These are phyloP conservation scores for Stegostoma tigrinum DNA, from an alignment of 2,113 vertebrate species.

Conservation along the genomic window DNA sequence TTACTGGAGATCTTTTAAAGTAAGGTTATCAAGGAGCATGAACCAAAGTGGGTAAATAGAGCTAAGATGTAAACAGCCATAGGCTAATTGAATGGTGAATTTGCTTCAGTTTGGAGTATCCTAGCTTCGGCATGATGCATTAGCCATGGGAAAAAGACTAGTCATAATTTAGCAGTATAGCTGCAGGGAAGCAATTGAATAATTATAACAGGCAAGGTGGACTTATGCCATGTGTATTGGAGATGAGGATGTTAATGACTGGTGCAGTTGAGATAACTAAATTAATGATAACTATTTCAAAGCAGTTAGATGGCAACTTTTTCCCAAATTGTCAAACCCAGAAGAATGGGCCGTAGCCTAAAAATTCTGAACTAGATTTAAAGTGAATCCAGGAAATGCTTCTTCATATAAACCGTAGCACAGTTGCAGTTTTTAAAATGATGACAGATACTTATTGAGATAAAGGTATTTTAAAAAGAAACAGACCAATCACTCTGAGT, in stretches of 20 bases:
- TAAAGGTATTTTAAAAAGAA: background rate
- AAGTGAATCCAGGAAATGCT: background rate
- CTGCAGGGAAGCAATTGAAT: background rate
- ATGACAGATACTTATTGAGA: too few relatives aligned
- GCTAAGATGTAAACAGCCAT: background rate
- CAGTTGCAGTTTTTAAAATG: background rate
- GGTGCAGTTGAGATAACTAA: background rate
- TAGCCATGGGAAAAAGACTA: background rate
- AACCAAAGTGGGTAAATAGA: background rate
- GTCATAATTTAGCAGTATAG: background rate
- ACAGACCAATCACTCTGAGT: background rate
- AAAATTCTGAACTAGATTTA: background rate
- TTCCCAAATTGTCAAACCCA: background rate
- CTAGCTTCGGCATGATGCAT: background rate
- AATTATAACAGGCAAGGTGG: background rate
- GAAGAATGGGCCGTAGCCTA: background rate
- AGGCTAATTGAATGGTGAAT: background rate
- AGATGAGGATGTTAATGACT: background rate
- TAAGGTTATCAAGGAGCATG: too few relatives aligned
- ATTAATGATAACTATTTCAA: background rate
- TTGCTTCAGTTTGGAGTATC: background rate
- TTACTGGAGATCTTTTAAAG: background rate
- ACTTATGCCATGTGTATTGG: background rate
- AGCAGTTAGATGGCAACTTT: background rate
- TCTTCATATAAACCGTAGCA: background rate